Base-by-base conservation (phyloP, 2,113 vertebrate genomes). In the Brachyistius frenatus region DNA sequence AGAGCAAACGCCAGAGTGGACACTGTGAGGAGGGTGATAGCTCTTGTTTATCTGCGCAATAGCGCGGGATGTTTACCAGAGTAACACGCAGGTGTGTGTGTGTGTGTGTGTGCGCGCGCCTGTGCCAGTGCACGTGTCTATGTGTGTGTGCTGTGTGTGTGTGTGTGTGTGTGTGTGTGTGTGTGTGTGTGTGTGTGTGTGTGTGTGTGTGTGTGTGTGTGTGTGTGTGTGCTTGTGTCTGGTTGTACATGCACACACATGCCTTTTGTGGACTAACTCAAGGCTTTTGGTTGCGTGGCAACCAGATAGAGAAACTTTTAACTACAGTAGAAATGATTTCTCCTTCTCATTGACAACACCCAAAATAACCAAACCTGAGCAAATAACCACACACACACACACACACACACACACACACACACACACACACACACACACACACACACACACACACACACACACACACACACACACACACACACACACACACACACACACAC, bases 281-380 rank as follows among this genome's bases (percentile, higher is more conserved):
- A 91, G 89, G 86, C 82, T 89, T 90, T 74, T 57, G 87, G 92
- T 92, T 93, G 84, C 92, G 86, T 81, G 77, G 92, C 81, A 93
- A 93, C 92, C 84, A 57, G 56, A 73, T 44, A 39, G 85, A 86
- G 67, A 85, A 91, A 86, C 77, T 85, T 88, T 41, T 75, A 84
- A 65, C 83, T 85, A 88, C 76, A 86, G 71, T 87, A 84, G 83
- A 84, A 85, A 78, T 66, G 23, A 87, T 88, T 91, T 85, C 47
- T 81, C 66, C 79, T 83, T 78, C 52, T 86, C 39, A 2, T 57
- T 75, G 73, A 86, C 80, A 79, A 86, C 86, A 80, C 66, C 83
- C 57, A 86, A 80, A 93, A 87, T 88, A 88, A 87, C 84, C 71
- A 83, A 88, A 88, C 80, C 86, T 81, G 78, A 80, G 78, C 81